These are phyloP conservation scores for Malacoctenus gilli DNA, from an alignment of 2,797 vertebrate species.

Conservation along the genomic window DNA sequence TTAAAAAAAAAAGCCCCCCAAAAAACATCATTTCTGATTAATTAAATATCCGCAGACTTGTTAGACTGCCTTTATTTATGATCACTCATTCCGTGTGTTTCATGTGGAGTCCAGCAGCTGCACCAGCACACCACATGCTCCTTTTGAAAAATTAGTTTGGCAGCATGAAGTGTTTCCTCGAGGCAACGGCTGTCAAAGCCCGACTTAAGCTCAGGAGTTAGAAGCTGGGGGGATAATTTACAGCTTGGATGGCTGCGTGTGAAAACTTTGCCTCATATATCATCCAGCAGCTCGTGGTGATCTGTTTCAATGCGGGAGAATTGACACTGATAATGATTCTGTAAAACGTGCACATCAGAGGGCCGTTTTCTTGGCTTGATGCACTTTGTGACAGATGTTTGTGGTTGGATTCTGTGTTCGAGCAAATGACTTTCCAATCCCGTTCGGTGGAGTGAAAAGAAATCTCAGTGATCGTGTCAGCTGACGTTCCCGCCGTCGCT, in stretches of 20 bases:
- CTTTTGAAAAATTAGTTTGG: constrained; percentile 42
- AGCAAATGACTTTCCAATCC: no score
- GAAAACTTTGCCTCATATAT: constrained; percentile 39
- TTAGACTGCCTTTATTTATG: constrained; percentile 1
- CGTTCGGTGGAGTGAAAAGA: no score
- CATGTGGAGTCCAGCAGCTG: constrained; percentile 25
- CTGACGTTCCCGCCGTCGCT: no score
- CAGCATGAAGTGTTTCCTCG: constrained; percentile 36
- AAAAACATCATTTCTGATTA: background rate
- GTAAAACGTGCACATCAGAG: no score
- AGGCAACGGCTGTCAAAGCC: constrained; percentile 45
- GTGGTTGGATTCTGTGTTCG: constrained; percentile 3
- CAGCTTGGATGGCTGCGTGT: constrained; percentile 25
- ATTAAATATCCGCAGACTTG: background rate
- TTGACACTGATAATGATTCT: constrained; percentile 9
- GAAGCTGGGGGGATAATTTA: constrained; percentile 52
- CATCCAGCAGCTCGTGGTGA: constrained; percentile 15
- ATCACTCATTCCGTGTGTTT: constrained; percentile 4
- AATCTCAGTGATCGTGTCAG: background rate
- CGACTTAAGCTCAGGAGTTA: constrained; percentile 31
- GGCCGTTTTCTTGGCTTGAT: background rate
- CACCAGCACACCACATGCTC: constrained; percentile 14
- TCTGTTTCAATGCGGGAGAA: constrained; percentile 17
- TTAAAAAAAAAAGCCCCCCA: no score
- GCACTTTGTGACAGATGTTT: background rate